Percentiles rank a stretch among this genome's conserved stretches.
Conservation (phyloP, 2,888 invertebrate genomes). For the Conomelus anceps region DNA sequence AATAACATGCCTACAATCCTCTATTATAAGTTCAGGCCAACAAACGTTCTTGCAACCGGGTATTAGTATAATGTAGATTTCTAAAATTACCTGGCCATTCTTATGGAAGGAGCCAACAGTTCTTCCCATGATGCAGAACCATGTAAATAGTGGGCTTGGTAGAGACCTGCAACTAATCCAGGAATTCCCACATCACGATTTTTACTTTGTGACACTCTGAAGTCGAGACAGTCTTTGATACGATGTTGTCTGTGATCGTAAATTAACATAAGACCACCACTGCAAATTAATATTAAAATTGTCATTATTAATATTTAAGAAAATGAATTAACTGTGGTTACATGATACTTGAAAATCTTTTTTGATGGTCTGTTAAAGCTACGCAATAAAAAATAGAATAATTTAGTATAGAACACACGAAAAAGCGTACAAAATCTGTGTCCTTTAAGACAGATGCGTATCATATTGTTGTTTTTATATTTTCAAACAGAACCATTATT, state of each 20-base stretch:
- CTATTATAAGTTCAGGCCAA: too few species aligned
- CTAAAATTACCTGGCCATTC: constrained; percentile 50
- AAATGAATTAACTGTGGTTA: too few species aligned
- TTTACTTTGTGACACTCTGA: constrained; percentile 40
- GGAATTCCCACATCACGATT: constrained; percentile 44
- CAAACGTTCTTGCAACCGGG: too few species aligned
- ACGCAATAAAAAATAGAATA: not conserved
- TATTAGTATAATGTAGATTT: too few species aligned
- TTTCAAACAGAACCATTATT: too few species aligned
- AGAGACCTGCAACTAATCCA: constrained; percentile 53
- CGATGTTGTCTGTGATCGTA: constrained; percentile 58
- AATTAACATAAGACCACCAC: constrained; percentile 65
- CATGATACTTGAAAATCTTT: not conserved
- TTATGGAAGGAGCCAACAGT: constrained; percentile 52
- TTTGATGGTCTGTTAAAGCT: not conserved
- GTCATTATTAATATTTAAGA: too few species aligned
- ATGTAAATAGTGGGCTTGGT: constrained; percentile 49
- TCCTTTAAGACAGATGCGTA: too few species aligned
- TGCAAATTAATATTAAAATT: constrained; percentile 40
- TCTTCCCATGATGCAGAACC: constrained; percentile 53
- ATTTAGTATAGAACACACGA: too few species aligned
- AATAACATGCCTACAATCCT: too few species aligned
- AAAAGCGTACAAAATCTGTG: too few species aligned
- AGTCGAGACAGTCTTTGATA: constrained; percentile 52
- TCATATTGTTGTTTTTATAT: too few species aligned